These are phyloP conservation scores for Pipistrellus kuhlii DNA, from an alignment of 2,797 vertebrate species.

Conservation along the genomic window DNA sequence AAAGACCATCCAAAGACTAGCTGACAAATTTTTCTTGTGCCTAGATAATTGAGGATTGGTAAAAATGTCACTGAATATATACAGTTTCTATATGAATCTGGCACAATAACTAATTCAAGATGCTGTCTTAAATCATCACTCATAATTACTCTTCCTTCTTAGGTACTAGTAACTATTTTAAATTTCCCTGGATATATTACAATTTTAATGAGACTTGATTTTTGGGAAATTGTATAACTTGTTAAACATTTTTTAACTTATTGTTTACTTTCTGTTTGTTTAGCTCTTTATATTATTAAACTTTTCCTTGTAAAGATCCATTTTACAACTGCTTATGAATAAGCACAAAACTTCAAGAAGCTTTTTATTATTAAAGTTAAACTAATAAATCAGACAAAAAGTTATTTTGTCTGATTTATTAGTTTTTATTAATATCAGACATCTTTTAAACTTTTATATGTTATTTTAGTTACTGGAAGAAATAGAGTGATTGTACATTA, in stretches of 20 bases:
- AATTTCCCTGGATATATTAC: conserved; percentile 48
- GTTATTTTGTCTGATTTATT: conserved; percentile 19
- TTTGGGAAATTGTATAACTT: not conserved
- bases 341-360: conserved; percentile 55
- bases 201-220: conserved; percentile 42
- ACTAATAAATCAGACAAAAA: not conserved
- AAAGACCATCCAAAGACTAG: conserved; percentile 22
- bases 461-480: conserved; percentile 9
- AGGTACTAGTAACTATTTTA: conserved; percentile 47
- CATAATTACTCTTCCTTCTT: conserved; percentile 52
- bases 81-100: conserved; percentile 45
- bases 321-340: conserved; percentile 2
- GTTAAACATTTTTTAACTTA: conserved; percentile 35
- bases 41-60: not conserved
- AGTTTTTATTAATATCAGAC: conserved; percentile 37
- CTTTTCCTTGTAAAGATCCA: conserved; percentile 41
- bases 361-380: conserved; percentile 55
- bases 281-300: conserved; percentile 43
- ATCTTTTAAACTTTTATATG: conserved; percentile 51
- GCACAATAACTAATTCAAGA: conserved; percentile 47
- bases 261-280: conserved; percentile 21
- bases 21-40: not conserved
- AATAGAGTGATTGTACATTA: not conserved
- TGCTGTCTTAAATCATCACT: conserved; percentile 43
- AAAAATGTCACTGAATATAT: not conserved